Percentiles rank a stretch among this genome's conserved stretches.
phyloP scores from a whole-genome alignment of 2,797 vertebrate species.

The Rhinatrema bivittatum region DNA sequence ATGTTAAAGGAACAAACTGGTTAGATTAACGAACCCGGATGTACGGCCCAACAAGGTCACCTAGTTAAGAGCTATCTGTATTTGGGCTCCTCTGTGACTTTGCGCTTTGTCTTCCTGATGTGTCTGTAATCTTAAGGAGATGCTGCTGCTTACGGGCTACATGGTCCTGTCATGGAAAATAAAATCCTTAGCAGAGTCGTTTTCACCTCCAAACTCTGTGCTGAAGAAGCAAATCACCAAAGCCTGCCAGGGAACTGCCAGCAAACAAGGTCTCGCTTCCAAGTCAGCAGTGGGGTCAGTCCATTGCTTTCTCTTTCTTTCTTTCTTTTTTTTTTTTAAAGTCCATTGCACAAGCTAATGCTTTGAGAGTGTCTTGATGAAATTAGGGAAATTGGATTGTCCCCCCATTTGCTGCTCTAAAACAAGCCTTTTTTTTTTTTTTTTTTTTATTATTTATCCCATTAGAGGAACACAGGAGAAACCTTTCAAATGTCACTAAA shows the following conservation, averaged over 20 bases:
- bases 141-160: no score
- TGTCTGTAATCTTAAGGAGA: no score
- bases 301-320: no score
- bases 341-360: conserved; percentile 75
- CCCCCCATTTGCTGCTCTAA: conserved; percentile 89
- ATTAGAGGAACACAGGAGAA: conserved; percentile 79
- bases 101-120: no score
- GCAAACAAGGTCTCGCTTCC: conserved; percentile 52
- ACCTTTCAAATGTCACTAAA: conserved; percentile 84
- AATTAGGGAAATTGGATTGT: conserved; percentile 98
- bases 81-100: no score
- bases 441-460: conserved; percentile 76
- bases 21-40: no score
- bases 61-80: no score
- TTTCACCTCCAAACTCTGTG: conserved; percentile 28
- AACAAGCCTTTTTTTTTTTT: conserved; percentile 64
- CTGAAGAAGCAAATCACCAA: conserved; percentile 36
- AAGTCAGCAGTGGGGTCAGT: conserved; percentile 69
- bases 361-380: conserved; percentile 84
- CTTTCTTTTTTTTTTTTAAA: conserved; percentile 46
- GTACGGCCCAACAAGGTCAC: no score
- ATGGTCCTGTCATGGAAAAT: no score
- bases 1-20: no score
- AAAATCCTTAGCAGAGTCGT: no score
- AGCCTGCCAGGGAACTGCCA: conserved; percentile 52